Evolutionary conservation across 1,140 invertebrate genomes (phyloP), one percentile per base, ranked within the genome.

Genomic region (Caenorhabditis latens): DNA sequence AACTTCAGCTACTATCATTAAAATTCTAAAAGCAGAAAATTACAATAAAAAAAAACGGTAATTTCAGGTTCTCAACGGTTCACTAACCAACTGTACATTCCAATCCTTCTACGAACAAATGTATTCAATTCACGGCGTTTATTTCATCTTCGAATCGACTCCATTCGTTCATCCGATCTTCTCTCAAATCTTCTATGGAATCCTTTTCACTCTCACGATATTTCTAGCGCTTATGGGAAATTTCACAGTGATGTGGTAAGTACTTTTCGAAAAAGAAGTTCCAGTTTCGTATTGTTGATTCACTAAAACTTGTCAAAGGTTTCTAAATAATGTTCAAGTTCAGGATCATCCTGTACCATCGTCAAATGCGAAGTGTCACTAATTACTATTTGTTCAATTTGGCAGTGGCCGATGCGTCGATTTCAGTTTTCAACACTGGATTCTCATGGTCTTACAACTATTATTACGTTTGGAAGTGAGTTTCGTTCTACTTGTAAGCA

Each of bases 351-450:
- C 63, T 91, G n/a, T 55, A 89, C n/a, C 91, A 92, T 82, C 88
- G 91, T 83, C 84, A 90, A 53, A 91, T 91, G 91, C 58, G 91
- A 57, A 91, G 90, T 14, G 91, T 92, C 24, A 91, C 91, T 13
- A 91, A 91, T 61, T 92, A 91, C 67, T 91, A 91, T 84, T 84
- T 91, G 6, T 63, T 90, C 48, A 90, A 90, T 86, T 83, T 90
- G 83, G 89, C 90, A 24, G 55, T 90, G 19, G 90, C 90, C 13
- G 91, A 91, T 84, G 79, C 90, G 48, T 65, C 90, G 32, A 91
- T 91, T 58, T 91, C 91, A 40, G 86, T 92, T 19, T 89, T 91
- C 57, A 91, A 91, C 83, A 91, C 90, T 32, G 90, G 91, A 46
- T 92, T 92, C 85, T 89, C 87, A 14, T 88, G 89, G 65, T 87